phyloP scores from a whole-genome alignment of 2,888 invertebrate genomes.

The Achlya flavicornis region DNA sequence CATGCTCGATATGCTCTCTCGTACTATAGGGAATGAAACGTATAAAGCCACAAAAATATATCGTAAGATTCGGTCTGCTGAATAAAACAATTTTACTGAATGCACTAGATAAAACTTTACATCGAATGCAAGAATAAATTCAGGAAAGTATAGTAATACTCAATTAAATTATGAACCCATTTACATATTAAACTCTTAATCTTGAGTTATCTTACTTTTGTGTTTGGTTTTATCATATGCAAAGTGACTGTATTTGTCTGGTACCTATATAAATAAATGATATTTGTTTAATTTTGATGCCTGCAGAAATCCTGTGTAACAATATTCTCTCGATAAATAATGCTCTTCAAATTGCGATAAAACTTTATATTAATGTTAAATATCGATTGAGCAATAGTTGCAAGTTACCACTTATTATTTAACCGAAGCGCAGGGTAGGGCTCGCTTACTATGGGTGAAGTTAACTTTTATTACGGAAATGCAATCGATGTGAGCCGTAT shows the following conservation, averaged over 20 bases:
- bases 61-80: conserved; percentile 8
- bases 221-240: no score
- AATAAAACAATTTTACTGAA: conserved; percentile 7
- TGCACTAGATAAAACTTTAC: neutral
- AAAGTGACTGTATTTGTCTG: no score
- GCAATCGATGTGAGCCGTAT: conserved; percentile 44
- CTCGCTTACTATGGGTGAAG: conserved; percentile 2
- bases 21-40: neutral
- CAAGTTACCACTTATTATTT: neutral
- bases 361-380: neutral
- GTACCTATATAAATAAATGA: neutral
- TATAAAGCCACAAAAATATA: conserved; percentile 9
- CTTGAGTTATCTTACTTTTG: no score
- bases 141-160: neutral
- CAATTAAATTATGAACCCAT: neutral
- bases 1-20: conserved; percentile 30
- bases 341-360: neutral
- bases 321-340: neutral
- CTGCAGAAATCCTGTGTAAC: neutral
- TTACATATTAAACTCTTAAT: neutral
- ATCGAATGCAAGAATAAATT: conserved; percentile 2
- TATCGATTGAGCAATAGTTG: neutral
- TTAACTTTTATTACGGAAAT: conserved; percentile 34
- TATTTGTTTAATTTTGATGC: neutral
- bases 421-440: conserved; percentile 1